Conservation (phyloP, 2,797 vertebrate species). For the Nannoperca australis region DNA sequence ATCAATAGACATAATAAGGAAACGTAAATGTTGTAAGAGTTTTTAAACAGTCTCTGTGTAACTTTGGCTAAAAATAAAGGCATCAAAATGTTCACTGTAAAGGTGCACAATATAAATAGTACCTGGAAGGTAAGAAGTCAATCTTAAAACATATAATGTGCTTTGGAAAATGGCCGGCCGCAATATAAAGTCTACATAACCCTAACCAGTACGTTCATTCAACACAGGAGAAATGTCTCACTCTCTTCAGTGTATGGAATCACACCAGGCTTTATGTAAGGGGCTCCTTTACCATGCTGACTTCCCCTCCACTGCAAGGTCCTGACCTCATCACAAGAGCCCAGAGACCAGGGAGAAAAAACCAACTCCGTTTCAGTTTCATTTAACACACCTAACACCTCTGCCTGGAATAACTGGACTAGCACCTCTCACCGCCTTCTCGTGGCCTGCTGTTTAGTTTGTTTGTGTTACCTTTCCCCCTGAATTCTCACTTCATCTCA, state of each 20-base stretch:
- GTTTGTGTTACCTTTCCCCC: conserved; percentile 77
- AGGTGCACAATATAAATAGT: background rate
- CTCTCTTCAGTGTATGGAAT: conserved; percentile 54
- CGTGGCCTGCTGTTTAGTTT: conserved; percentile 70
- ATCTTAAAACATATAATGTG: background rate
- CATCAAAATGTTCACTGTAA: background rate
- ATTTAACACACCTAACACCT: conserved; percentile 80
- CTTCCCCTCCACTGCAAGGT: conserved; percentile 67
- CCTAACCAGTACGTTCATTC: conserved; percentile 4
- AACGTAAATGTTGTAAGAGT: background rate
- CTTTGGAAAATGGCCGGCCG: background rate
- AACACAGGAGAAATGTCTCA: conserved; percentile 16
- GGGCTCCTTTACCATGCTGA: conserved; percentile 52
- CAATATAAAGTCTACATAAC: background rate
- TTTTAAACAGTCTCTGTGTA: background rate
- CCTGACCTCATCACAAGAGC: conserved; percentile 80
- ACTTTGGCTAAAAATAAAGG: background rate
- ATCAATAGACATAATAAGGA: background rate
- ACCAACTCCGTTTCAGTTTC: conserved; percentile 70
- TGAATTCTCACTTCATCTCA: conserved; percentile 71
- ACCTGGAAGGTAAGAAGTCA: background rate
- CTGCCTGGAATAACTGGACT: conserved; percentile 77
- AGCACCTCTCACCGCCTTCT: conserved; percentile 71
- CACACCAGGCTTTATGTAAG: conserved; percentile 55
- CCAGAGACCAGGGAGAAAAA: conserved; percentile 66